Evolutionary conservation across 2,888 invertebrate genomes (phyloP).

Genomic region (Metopia argyrocephala): DNA sequence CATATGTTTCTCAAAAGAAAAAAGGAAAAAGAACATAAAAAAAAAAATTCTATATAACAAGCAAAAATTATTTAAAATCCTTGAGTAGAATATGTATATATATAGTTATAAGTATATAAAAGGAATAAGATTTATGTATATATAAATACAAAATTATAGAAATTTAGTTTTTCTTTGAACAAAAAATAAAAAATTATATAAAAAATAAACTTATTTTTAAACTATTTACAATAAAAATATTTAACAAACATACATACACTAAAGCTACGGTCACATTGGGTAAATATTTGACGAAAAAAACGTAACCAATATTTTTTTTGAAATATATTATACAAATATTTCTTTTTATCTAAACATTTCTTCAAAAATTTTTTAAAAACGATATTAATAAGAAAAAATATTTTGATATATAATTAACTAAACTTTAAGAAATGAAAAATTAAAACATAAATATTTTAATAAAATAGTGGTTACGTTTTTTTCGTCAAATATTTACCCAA

Average conservation of each 20-base stretch:
- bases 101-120: no score
- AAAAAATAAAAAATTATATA: slow-evolving; percentile 8
- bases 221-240: slow-evolving; percentile 61
- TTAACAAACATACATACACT: slow-evolving; percentile 22
- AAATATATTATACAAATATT: no score
- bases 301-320: no score
- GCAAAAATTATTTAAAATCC: slow-evolving; percentile 46
- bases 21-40: background rate
- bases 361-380: no score
- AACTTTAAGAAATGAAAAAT: no score
- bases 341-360: no score
- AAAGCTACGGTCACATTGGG: background rate
- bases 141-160: slow-evolving; percentile 22
- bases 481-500: no score
- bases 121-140: slow-evolving; percentile 19
- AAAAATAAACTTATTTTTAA: slow-evolving; percentile 34
- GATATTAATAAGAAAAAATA: no score
- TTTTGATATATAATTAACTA: no score
- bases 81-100: slow-evolving; percentile 25
- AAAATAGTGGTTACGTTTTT: no score
- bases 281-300: slow-evolving; percentile 13
- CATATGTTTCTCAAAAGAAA: slow-evolving; percentile 5
- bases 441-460: no score
- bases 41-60: slow-evolving; percentile 52
- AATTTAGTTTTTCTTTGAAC: background rate